A percentile compares a stretch with the other conserved stretches of the same genome.
Evolutionary conservation across 1,140 invertebrate genomes (phyloP).

Genomic region (Rhysida immarginata): DNA sequence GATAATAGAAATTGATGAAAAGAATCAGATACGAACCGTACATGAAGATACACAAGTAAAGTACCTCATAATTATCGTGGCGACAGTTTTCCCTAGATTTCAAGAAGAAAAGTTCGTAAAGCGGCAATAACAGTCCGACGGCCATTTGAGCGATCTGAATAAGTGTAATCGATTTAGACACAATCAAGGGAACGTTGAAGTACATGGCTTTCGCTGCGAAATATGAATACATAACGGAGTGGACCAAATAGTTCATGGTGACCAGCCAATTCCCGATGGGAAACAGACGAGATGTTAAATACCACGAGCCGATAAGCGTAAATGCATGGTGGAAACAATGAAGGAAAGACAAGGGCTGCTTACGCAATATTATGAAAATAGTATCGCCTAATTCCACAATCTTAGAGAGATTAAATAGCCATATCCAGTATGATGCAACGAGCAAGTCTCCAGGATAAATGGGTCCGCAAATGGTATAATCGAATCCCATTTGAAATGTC

Average conservation of each 20-base stretch:
- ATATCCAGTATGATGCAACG: constrained; percentile 32
- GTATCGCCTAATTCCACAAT: constrained; percentile 41
- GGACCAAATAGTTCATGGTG: constrained; percentile 38
- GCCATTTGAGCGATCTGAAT: constrained; percentile 38
- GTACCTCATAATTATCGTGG: no score
- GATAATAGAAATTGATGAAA: no score
- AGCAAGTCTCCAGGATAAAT: neutral
- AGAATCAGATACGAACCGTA: no score
- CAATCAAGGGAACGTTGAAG: constrained; percentile 31
- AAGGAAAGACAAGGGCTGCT: constrained; percentile 40
- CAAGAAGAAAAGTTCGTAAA: no score
- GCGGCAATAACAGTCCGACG: neutral
- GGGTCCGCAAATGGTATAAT: neutral
- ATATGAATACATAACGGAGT: constrained; percentile 33
- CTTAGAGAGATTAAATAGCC: constrained; percentile 37
- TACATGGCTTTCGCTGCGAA: constrained; percentile 35
- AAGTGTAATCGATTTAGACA: constrained; percentile 36
- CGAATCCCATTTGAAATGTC: neutral
- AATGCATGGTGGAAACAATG: constrained; percentile 44
- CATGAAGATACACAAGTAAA: no score
- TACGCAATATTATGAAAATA: constrained; percentile 35
- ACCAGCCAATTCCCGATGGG: constrained; percentile 32
- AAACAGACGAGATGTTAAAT: constrained; percentile 34
- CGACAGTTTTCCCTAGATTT: no score
- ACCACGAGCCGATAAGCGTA: constrained; percentile 38